Base-by-base conservation (phyloP, 2,888 invertebrate genomes). In the Shargacucullia verbasci region DNA sequence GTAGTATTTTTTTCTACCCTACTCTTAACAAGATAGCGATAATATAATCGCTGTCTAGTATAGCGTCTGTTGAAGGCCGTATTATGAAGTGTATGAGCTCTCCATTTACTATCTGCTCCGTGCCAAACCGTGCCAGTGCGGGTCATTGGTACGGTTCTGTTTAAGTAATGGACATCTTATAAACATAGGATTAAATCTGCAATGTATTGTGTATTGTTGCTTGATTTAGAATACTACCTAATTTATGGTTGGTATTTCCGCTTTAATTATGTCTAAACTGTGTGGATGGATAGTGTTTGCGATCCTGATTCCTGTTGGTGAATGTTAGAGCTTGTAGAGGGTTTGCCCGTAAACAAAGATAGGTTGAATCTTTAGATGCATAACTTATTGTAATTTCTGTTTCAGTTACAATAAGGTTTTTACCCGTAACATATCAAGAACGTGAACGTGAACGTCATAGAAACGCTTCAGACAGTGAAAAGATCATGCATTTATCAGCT, bases 81-180 rank as follows among this genome's bases (percentile, higher is more conserved):
- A 4, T 29, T 9, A 9, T 29, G 5, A 10, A 0, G 29, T 9
- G 7, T 14, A 2, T 45, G 0, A 31, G 8, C 43, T 50, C 10
- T 66, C 50, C 50, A 62, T 62, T 48, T 41, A 1, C 2, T 27
- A 1, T 7, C 35, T 57, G 0, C 14, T 62, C 25, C 13, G 6
- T 31, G 14, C 49, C 6, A 43, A 33, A 46, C 45, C 31, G 31
- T 11, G 33, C 10, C 46, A 15, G 6, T 29, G 1, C 49, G 15
- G 58, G 58, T 68, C 49, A 63, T 58, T 69, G 69, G 27, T 53
- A 53, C 43, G 58, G 46, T 67, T 52, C 53, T 58, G 63, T 58
- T 58, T 58, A 67, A 63, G 38, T 58, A 67, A 58, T 63, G 48
- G 48, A 33, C 53, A 63, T 63, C 59, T 63, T 63, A 68, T 67